Conservation (phyloP, 2,797 vertebrate genomes). For the Channa striata region DNA sequence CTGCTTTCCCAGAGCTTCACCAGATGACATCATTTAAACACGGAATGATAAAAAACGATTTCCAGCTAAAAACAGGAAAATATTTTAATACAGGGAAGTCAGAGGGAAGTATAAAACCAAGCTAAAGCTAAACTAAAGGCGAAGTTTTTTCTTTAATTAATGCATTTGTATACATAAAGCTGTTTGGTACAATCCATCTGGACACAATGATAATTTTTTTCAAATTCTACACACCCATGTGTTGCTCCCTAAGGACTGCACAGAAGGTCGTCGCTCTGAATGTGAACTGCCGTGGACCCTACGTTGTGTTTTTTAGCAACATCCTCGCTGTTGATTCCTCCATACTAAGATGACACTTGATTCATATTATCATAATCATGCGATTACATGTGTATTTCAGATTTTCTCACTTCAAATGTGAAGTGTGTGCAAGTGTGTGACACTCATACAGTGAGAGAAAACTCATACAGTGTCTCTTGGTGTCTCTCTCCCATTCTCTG, state of each 20-base stretch:
- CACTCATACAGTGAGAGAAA: conserved; percentile 49
- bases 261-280: conserved; percentile 12
- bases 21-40: too few relatives aligned
- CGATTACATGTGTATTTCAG: conserved; percentile 83
- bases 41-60: too few relatives aligned
- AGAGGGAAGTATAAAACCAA: too few relatives aligned
- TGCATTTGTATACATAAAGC: too few relatives aligned
- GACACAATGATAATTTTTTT: too few relatives aligned
- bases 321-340: conserved; percentile 45
- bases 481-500: background rate
- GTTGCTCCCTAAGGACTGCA: conserved; percentile 9
- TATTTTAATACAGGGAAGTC: too few relatives aligned
- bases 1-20: too few relatives aligned
- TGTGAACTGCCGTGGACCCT: conserved; percentile 38
- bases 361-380: conserved; percentile 81
- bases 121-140: too few relatives aligned
- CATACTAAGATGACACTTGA: conserved; percentile 82
- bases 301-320: conserved; percentile 65
- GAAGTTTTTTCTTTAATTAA: too few relatives aligned
- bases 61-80: too few relatives aligned
- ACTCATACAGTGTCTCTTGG: conserved; percentile 20
- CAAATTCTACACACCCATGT: background rate
- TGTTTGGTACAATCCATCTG: too few relatives aligned
- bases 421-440: conserved; percentile 57
- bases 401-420: conserved; percentile 67